Base-by-base conservation (phyloP, 2,888 invertebrate genomes). In the Corythucha ciliata region DNA sequence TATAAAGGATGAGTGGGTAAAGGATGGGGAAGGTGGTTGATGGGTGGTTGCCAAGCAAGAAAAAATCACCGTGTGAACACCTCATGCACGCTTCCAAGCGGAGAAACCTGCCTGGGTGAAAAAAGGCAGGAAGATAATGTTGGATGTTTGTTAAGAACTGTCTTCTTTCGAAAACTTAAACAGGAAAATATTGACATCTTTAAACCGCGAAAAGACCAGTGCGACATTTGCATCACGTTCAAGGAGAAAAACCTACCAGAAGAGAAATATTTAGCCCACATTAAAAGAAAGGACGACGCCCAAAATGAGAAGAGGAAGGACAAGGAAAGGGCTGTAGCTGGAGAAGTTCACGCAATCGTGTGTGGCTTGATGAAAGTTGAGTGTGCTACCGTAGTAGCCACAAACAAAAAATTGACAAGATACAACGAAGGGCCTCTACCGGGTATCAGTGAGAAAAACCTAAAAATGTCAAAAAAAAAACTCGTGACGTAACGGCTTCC, bases 291-390 rank as follows among this genome's bases (percentile, higher is more conserved):
- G 36, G 45, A 45, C 6, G 21, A 45, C 8, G 45, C 45, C 33
- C 16, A 16, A 41, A 24, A 18, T 24, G 41, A 41, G 41, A 41
- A 41, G 16, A 24, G 8, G 25, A 24, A 41, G 27, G 25, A 3
- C 41, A 48, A 48, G 21, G 48, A 4, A 42, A 42, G 6, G 14
- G 48, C 40, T 4, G 8, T 3, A 48, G 14, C 2, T 20, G 48
- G 48, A 25, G 32, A 48, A 14, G 12, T 29, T 27, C 39, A 41
- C 12, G 25, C 37, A 4, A n/a, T 48, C 21, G 25, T 25, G 2
- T 34, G 36, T 41, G 48, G 41, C 16, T 29, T 48, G 3, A 41
- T 40, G 48, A 33, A 12, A 18, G 48, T 48, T 2, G 18, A 48
- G 16, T 41, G 29, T 21, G n/a, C n/a, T n/a, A n/a, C n/a, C n/a